Percentiles rank a stretch among this genome's conserved stretches.
phyloP scores from a whole-genome alignment of 2,797 vertebrate species.

The Agapornis canus region DNA sequence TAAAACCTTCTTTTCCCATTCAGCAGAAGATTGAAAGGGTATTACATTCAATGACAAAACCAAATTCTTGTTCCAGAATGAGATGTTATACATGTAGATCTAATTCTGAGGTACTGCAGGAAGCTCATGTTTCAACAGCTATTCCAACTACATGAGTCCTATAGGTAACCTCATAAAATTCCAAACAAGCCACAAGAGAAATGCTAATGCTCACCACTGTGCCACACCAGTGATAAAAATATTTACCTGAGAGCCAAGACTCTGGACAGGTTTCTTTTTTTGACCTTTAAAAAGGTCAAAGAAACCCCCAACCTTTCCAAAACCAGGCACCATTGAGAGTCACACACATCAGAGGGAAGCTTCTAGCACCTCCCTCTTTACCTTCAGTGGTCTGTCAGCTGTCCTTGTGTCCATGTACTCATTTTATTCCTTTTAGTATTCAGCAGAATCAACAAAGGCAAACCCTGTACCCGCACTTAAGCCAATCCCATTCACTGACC shows the following conservation, averaged over 20 bases:
- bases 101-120: neutral
- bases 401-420: neutral
- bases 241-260: neutral
- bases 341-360: neutral
- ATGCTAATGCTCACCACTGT: neutral
- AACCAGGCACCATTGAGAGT: neutral
- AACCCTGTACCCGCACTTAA: neutral
- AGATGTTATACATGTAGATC: neutral
- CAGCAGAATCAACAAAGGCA: neutral
- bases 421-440: neutral
- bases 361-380: neutral
- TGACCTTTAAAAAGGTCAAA: neutral
- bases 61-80: neutral
- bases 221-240: neutral
- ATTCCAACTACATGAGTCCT: neutral
- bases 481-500: neutral
- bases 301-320: neutral
- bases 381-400: neutral
- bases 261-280: neutral
- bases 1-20: neutral
- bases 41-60: neutral
- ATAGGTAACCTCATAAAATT: neutral
- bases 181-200: neutral
- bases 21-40: neutral
- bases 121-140: neutral